A percentile compares a stretch with the other conserved stretches of the same genome.
phyloP scores from a whole-genome alignment of 2,113 vertebrate genomes.

The Ptilonorhynchus violaceus region DNA sequence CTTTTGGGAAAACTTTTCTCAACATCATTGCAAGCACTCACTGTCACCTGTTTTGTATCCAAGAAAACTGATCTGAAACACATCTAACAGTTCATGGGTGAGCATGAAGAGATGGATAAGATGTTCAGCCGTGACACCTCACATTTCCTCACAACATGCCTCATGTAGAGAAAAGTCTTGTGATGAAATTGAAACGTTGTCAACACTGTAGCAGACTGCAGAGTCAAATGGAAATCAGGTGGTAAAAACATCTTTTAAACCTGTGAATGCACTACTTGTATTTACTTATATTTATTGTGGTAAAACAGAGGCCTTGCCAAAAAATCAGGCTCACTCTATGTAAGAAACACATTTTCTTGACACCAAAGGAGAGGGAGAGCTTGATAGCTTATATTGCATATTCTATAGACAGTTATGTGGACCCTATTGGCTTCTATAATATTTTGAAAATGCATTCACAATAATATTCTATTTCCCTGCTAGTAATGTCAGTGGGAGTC shows the following conservation, averaged over 20 bases:
- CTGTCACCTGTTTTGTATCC: background rate
- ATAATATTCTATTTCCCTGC: constrained; percentile 63
- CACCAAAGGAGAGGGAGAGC: background rate
- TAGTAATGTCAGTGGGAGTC: constrained; percentile 58
- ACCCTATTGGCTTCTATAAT: constrained; percentile 42
- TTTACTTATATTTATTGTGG: background rate
- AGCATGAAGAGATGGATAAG: background rate
- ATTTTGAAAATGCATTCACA: constrained; percentile 61
- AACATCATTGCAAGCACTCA: background rate
- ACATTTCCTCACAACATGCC: background rate
- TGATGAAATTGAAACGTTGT: background rate
- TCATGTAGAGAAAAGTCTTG: background rate
- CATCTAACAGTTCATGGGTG: background rate
- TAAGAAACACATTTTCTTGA: background rate
- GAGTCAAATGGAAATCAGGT: constrained; percentile 15
- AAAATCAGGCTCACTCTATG: background rate
- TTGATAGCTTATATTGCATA: background rate
- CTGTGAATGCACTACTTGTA: background rate
- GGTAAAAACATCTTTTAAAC: background rate
- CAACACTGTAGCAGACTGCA: background rate
- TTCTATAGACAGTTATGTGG: background rate
- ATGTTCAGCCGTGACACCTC: background rate
- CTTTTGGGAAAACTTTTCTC: background rate
- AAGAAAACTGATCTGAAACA: background rate
- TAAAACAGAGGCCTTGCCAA: background rate